Conservation (phyloP, 1,140 invertebrate species). For the Pogonomyrmex barbatus region DNA sequence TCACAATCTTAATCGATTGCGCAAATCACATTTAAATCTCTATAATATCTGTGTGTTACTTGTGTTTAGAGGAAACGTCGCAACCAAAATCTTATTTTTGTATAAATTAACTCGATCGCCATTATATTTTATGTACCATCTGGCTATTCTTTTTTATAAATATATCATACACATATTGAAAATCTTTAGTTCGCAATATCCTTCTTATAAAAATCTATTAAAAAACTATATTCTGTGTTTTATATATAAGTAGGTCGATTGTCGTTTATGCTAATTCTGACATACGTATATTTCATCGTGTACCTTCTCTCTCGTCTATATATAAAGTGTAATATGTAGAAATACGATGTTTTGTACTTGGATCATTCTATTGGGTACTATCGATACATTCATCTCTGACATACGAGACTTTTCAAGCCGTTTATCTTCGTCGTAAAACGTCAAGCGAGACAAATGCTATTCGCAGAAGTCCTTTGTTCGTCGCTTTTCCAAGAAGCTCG, state of each 20-base stretch:
- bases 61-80: constrained; percentile 32
- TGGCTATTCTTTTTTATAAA: background rate
- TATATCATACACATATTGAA: background rate
- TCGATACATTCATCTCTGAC: constrained; percentile 49
- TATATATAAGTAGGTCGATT: background rate
- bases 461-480: constrained; percentile 57
- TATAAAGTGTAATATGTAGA: background rate
- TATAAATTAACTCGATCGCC: background rate
- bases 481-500: constrained; percentile 37
- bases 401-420: constrained; percentile 39
- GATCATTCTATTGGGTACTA: constrained; percentile 30
- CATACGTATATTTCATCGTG: background rate
- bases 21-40: constrained; percentile 70
- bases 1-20: constrained; percentile 64
- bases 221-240: constrained; percentile 9
- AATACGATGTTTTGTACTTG: constrained; percentile 7
- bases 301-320: background rate
- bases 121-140: background rate
- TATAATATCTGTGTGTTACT: constrained; percentile 56
- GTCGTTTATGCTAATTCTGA: background rate
- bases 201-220: background rate
- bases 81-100: background rate
- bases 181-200: background rate
- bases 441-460: constrained; percentile 44
- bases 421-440: constrained; percentile 50